Evolutionary conservation across 2,113 vertebrate species (phyloP).

Genomic region (Malurus cyaneus): DNA sequence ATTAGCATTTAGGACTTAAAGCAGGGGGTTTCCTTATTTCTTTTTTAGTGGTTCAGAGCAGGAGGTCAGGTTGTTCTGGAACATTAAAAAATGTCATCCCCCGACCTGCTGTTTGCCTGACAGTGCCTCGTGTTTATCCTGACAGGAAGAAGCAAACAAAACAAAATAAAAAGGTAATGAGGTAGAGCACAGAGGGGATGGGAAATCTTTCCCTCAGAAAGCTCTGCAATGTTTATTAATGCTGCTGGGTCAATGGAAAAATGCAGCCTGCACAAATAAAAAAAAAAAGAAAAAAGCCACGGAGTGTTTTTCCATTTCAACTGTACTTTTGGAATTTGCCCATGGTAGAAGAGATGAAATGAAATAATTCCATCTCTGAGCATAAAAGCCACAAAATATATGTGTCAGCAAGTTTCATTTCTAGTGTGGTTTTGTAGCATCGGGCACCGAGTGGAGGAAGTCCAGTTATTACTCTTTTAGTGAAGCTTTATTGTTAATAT

Average conservation of each 20-base stretch:
- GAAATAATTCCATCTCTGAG: neutral
- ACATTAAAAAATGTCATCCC: constrained; percentile 46
- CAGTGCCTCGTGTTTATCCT: constrained; percentile 7
- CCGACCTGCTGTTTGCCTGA: neutral
- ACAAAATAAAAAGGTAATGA: constrained; percentile 36
- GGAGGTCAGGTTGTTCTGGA: constrained; percentile 45
- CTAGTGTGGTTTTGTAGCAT: neutral
- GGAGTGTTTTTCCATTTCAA: neutral
- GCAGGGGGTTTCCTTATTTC: constrained; percentile 1
- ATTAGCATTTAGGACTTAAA: constrained; percentile 31
- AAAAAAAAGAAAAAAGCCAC: neutral
- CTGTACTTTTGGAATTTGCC: neutral
- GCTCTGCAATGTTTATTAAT: constrained; percentile 18
- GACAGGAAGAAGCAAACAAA: constrained; percentile 16
- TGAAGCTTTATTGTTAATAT: neutral
- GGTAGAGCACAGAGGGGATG: constrained; percentile 5
- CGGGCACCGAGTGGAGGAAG: accelerated
- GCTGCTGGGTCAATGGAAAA: neutral
- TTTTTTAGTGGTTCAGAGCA: neutral
- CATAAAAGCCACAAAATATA: neutral
- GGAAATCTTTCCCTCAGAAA: neutral
- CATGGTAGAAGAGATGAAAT: neutral
- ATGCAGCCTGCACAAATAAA: neutral
- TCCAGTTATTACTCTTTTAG: no score
- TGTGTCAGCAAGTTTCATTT: neutral